Evolutionary conservation across 1,140 invertebrate species (phyloP).

Genomic region (Aleiodes sp.): DNA sequence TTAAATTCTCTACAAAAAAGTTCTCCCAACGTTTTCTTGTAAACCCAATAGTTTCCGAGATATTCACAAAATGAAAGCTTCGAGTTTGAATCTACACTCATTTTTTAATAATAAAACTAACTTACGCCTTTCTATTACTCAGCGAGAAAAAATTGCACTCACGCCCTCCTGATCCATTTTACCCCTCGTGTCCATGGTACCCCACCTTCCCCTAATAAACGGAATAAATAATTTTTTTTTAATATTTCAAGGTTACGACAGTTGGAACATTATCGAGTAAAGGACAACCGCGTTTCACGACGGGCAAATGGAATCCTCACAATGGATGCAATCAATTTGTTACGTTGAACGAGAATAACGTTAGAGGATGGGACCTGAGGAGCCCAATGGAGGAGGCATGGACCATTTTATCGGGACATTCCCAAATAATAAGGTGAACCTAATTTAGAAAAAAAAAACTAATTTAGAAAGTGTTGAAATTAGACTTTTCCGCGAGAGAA

Average conservation of each 20-base stretch:
- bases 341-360: slow-evolving; percentile 82
- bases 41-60: too few species aligned
- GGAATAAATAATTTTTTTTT: neutral
- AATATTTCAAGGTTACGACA: slow-evolving; percentile 53
- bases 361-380: slow-evolving; percentile 89
- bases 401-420: slow-evolving; percentile 87
- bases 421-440: slow-evolving; percentile 77
- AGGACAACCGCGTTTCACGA: slow-evolving; percentile 79
- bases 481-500: neutral
- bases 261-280: slow-evolving; percentile 71
- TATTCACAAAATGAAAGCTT: too few species aligned
- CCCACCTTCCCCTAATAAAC: too few species aligned
- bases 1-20: too few species aligned
- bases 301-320: slow-evolving; percentile 94
- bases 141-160: too few species aligned
- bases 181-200: slow-evolving; percentile 38
- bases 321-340: slow-evolving; percentile 87
- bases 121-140: too few species aligned
- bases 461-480: neutral
- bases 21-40: too few species aligned
- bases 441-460: neutral
- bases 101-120: too few species aligned
- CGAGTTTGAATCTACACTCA: too few species aligned
- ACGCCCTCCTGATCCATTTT: neutral
- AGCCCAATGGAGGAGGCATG: slow-evolving; percentile 77